Base-by-base conservation (phyloP, 2,797 vertebrate genomes). In the Crenichthys baileyi region DNA sequence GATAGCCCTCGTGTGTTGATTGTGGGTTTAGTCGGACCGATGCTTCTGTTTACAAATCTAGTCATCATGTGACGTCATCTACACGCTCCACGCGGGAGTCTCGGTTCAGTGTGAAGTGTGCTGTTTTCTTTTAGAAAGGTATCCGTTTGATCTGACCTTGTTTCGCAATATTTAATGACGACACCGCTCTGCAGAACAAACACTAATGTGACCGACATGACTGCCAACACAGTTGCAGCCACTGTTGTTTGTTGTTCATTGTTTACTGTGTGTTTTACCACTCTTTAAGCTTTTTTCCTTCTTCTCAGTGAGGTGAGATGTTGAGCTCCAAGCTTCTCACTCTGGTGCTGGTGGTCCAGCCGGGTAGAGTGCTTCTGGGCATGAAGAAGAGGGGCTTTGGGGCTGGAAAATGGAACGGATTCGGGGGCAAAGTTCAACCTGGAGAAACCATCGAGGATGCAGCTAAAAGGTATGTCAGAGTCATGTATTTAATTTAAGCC, bases 311-410 rank as follows among this genome's bases (percentile, higher is more conserved):
- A 87, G 88, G 67, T 80, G 79, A 83, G 83, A 98, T 98, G 98
- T 20, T 89, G 51, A 92, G 93, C 0, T 79, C 95, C 77, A 96
- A 95, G 86, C 94, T 98, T 72, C 95, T 98, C 87, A 99, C 98
- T 0, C 90, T 99, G 44, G 97, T 99, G 24, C 79, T 99, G 88
- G 96, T 99, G 87, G 91, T 98, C 79, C 95, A 96, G 89, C 97
- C 97, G 0, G 88, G 94, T 29, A 95, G 89, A 0, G 91, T 99
- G 26, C 94, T 99, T 58, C 95, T 99, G 85, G 98, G 98, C 63
- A 96, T 98, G 98, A 99, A 99, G 95, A 99, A 99, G 79, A 94
- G 97, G 0, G 98, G 98, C 0, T 99, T 99, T 2, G 98, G 98
- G 24, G 96, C 70, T 0, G 97, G 98, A 46, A 96, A 95, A 39